Percentiles rank a stretch among this genome's conserved stretches.
Evolutionary conservation across 2,797 vertebrate genomes (phyloP).

Genomic region (Atherinosoma microstoma): DNA sequence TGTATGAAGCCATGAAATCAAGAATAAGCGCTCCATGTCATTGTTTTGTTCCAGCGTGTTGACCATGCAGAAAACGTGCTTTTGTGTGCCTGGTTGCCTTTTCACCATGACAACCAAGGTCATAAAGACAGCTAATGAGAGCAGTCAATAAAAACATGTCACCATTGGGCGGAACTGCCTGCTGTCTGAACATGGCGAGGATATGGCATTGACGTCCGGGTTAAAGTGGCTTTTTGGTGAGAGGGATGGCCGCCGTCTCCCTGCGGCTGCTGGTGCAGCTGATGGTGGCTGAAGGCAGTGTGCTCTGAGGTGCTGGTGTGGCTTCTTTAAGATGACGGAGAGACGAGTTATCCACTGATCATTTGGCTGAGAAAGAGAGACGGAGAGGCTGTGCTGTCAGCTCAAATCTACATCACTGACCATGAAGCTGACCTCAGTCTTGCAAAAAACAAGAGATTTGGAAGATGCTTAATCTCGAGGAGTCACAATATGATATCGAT

Average conservation of each 20-base stretch:
- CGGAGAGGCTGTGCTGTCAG: conserved; percentile 49
- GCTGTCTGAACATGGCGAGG: conserved; percentile 11
- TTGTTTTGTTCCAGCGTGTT: conserved; percentile 3
- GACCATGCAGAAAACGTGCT: conserved; percentile 7
- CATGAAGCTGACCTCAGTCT: conserved; percentile 14
- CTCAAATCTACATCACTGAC: conserved; percentile 37
- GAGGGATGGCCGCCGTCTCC: conserved; percentile 46
- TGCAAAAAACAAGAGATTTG: background rate
- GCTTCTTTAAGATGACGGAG: conserved; percentile 36
- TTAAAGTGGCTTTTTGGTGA: conserved; percentile 30
- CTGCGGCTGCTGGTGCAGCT: conserved; percentile 76
- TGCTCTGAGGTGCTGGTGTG: conserved; percentile 78
- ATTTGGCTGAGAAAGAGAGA: conserved; percentile 57
- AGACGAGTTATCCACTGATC: conserved; percentile 48
- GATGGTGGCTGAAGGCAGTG: conserved; percentile 77
- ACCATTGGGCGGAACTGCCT: conserved; percentile 1
- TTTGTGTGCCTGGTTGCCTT: background rate
- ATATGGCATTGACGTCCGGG: conserved; percentile 9
- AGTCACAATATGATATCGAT: background rate
- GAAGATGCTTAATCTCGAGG: conserved; percentile 5
- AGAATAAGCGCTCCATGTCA: background rate
- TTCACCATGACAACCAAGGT: background rate
- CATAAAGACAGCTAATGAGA: background rate
- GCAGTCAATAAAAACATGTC: background rate
- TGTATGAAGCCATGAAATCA: background rate